Evolutionary conservation across 2,888 invertebrate genomes (phyloP), one percentile per base, ranked within the genome.

Genomic region (Acanthoscelides obtectus): DNA sequence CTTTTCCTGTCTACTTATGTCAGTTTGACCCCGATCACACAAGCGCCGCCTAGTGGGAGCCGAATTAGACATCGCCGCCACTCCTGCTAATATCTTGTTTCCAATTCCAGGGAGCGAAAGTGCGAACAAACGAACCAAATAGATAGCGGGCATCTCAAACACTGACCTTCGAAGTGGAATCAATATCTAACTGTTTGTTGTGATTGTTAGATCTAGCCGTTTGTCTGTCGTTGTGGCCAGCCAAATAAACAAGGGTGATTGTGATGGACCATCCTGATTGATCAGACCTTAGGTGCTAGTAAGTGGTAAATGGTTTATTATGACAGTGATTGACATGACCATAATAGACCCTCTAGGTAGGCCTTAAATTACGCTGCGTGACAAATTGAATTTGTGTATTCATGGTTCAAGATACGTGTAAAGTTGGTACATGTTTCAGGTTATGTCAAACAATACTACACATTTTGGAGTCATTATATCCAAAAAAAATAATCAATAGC

Each of bases 171-270:
- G 72, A 72, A 68, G n/a, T n/a, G n/a, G 70, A 68, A 22, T 75
- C 66, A 67, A 45, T 69, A 70, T 69, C 69, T 71, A 73, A 72
- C 75, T 78, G 77, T 77, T 81, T 80, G 78, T 81, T 83, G 82
- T 83, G 82, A 83, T 82, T 78, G 80, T 80, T 81, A 82, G 81
- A 76, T 77, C 78, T 79, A 81, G 79, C 80, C 70, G n/a, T n/a
- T n/a, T n/a, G n/a, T n/a, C 68, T 70, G 68, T 68, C 70, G 70
- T 69, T 72, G 72, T 72, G 72, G 72, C 72, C 72, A 72, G 70
- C 72, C 69, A 72, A 69, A 69, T 67, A 71, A 64, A 72, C 67
- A 70, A 73, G 71, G 70, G 45, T 45, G 45, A 45, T 12, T 71
- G 71, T 69, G 69, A 69, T 25, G 45, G 65, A 12, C 17, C 45